These are phyloP conservation scores for Globodera rostochiensis DNA, from an alignment of 1,140 invertebrate species.

Conservation along the genomic window DNA sequence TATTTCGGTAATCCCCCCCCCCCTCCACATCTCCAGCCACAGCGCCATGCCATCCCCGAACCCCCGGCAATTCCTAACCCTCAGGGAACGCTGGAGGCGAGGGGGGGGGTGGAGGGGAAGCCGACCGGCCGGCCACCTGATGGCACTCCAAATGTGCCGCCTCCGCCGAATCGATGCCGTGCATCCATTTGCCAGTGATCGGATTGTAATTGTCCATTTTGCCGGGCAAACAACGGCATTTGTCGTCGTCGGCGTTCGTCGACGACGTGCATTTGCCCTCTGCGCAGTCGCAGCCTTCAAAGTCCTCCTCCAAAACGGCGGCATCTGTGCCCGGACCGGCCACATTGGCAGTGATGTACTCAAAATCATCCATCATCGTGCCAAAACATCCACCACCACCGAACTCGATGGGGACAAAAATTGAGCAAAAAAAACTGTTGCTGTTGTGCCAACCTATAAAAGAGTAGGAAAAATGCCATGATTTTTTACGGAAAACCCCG, in stretches of 20 bases:
- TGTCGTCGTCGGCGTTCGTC: not conserved
- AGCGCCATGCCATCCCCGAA: not conserved
- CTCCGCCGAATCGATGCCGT: not conserved
- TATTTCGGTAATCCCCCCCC: no score
- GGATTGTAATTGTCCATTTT: slow-evolving; percentile 12
- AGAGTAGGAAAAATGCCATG: no score
- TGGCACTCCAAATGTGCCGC: slow-evolving; percentile 9
- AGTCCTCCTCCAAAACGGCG: slow-evolving; percentile 22
- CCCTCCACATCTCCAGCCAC: no score
- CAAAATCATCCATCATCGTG: slow-evolving; percentile 38
- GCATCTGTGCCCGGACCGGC: slow-evolving; percentile 35
- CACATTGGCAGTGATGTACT: slow-evolving; percentile 40
- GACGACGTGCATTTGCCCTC: slow-evolving; percentile 40
- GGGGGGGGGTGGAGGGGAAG: no score
- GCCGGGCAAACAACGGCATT: slow-evolving; percentile 34
- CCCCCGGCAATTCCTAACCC: no score
- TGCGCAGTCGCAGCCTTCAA: slow-evolving; percentile 44
- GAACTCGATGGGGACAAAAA: no score
- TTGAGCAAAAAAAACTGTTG: no score
- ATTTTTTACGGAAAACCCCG: no score
- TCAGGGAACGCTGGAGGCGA: no score
- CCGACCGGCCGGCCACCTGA: not conserved
- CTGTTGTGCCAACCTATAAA: no score
- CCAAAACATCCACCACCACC: not conserved
- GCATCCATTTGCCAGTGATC: not conserved